Evolutionary conservation across 2,113 vertebrate genomes (phyloP), one percentile per base, ranked within the genome.

Genomic region (Pseudopodoces humilis): DNA sequence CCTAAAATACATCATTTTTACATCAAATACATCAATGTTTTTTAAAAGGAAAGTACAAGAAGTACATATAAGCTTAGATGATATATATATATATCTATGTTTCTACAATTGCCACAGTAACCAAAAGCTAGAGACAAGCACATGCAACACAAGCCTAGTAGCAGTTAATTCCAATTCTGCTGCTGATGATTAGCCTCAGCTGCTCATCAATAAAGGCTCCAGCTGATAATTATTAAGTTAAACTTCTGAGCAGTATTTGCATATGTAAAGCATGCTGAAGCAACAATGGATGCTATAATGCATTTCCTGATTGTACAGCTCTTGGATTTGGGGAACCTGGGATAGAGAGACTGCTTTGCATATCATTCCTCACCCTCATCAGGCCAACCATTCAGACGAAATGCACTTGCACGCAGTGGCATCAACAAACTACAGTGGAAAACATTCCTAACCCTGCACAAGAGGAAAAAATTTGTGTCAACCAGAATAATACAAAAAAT

Each of bases 141-240:
- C 0, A 27, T 79, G 80, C 86, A 91, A 43, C 92, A 85, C 59
- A 67, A 81, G 59, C 50, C 75, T 87, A 55, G 63, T 91, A 96
- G 91, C 52, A 83, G 92, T 95, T 98, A 97, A 98, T 83, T 94
- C 93, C 53, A n/a, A 90, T 94, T 97, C 91, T 92, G 63, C 53
- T 88, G 88, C 86, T 94, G 93, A 94, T 96, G 96, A 98, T 97
- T 92, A 97, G 97, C 81, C 93, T 97, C 98, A 98, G 98, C 98
- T 98, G 98, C 88, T 98, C 98, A 97, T 98, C 97, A 98, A 97
- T 92, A 97, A 94, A 97, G 86, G 93, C 97, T 97, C 96, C 97
- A 98, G 97, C 96, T 97, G 97, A 98, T 98, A 98, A 98, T 98
- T 98, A 98, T 97, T 98, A 98, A 98, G 97, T 97, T 97, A 98